These are phyloP conservation scores for Hestina assimilis DNA, from an alignment of 1,140 invertebrate genomes.

Conservation along the genomic window DNA sequence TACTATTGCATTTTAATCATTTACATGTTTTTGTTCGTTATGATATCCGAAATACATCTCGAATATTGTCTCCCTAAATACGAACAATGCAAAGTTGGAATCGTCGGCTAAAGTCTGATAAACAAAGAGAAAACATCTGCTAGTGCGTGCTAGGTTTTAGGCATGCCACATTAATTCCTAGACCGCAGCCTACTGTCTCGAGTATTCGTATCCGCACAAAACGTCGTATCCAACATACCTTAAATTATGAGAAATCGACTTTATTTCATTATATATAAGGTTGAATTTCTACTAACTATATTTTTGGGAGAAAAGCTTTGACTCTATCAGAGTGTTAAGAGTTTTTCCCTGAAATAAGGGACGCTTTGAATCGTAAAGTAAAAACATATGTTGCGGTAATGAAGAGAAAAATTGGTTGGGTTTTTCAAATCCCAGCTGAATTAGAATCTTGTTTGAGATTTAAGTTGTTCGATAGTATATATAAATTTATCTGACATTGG, in stretches of 20 bases:
- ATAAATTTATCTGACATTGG: too few species aligned
- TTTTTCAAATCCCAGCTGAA: background rate
- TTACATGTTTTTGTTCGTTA: background rate
- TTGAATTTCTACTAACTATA: background rate
- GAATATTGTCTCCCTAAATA: background rate
- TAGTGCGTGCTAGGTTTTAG: slow-evolving; percentile 61
- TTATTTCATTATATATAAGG: background rate
- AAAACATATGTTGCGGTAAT: slow-evolving; percentile 26
- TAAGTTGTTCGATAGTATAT: background rate
- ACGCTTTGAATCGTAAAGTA: slow-evolving; percentile 31
- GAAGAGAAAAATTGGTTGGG: slow-evolving; percentile 24
- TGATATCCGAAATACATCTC: background rate
- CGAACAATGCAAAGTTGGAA: slow-evolving; percentile 5
- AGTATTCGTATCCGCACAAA: slow-evolving; percentile 32
- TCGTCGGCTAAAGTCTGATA: slow-evolving; percentile 30
- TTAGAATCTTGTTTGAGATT: too few species aligned
- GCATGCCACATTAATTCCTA: slow-evolving; percentile 64
- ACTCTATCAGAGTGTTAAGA: slow-evolving; percentile 19
- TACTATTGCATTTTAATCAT: too few species aligned
- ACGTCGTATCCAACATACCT: slow-evolving; percentile 12
- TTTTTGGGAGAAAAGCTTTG: slow-evolving; percentile 2
- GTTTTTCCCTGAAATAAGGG: slow-evolving; percentile 24
- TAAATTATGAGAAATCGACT: background rate
- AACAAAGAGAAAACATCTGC: slow-evolving; percentile 49
- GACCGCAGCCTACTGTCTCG: slow-evolving; percentile 65